Evolutionary conservation across 2,888 invertebrate species (phyloP).

Genomic region (Agonopterix arenella): DNA sequence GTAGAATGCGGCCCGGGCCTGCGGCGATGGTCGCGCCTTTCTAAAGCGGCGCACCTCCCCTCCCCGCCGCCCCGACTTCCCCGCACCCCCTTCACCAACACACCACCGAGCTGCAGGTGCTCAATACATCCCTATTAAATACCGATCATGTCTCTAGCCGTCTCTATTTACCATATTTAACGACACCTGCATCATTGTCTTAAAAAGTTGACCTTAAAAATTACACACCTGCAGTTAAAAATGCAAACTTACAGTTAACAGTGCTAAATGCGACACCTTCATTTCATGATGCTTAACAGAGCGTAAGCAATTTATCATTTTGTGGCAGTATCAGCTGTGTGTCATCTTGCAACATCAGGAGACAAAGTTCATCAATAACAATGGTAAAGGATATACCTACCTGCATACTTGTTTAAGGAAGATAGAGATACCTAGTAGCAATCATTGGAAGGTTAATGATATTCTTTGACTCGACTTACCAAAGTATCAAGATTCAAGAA

Average conservation of each 20-base stretch:
- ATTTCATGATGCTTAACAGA: conserved; percentile 18
- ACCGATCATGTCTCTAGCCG: conserved; percentile 71
- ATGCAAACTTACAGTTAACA: conserved; percentile 30
- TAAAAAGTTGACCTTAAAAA: conserved; percentile 60
- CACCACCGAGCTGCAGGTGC: conserved; percentile 66
- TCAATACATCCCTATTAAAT: conserved; percentile 73
- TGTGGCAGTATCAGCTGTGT: not conserved
- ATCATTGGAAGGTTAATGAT: no score
- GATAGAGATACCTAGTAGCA: no score
- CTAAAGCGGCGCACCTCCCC: conserved; percentile 71
- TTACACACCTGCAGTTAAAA: conserved; percentile 47
- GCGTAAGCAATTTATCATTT: conserved; percentile 2
- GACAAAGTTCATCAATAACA: no score
- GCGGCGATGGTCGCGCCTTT: conserved; percentile 77
- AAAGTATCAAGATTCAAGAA: no score
- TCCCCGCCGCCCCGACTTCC: conserved; percentile 37
- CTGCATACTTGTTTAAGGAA: no score
- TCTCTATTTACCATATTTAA: conserved; percentile 68
- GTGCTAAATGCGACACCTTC: conserved; percentile 37
- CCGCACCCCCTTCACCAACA: conserved; percentile 45
- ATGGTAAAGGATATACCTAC: no score
- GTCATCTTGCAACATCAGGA: not conserved
- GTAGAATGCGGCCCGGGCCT: conserved; percentile 76
- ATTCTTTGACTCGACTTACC: no score
- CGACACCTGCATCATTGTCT: conserved; percentile 68